Base-by-base conservation (phyloP, 2,797 vertebrate species). In the Galagoides demidoff region DNA sequence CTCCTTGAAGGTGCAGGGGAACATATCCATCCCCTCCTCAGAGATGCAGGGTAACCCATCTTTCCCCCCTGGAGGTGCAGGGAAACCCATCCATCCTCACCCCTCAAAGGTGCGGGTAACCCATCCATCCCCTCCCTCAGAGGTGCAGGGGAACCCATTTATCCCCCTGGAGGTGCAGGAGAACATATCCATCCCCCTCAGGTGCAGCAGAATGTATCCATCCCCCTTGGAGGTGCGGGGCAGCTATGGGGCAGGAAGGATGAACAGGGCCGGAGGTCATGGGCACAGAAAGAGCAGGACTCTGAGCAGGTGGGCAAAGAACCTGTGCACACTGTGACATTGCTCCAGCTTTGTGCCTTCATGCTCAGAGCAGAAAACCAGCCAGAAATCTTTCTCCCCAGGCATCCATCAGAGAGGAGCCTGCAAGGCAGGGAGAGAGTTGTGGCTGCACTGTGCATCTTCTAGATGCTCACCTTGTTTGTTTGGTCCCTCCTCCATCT, bases 381-480 rank as follows among this genome's bases (percentile, higher is more conserved):
- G 25, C 7, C 3, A 1, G n/a, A 25, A 2, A 5, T 11, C 1
- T 0, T 9, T 2, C 27, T 20, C 37, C 3, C 45, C 19, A 0
- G 1, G 2, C 20, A 29, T 13, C 34, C 2, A 25, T 14, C 37
- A 1, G 29, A 37, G 23, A 77, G 37, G 7, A 31, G 19, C 31
- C 23, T 2, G 14, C 37, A 17, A 16, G 31, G 13, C 9, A 5
- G 45, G 71, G 17, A 3, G 29, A 1, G 49, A 52, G 43, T 3
- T 0, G 0, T 2, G 3, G 27, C 17, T 52, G 37, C 4, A 0
- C 39, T 1, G 25, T 19, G 13, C 43, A n/a, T 31, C 39, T 0
- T 27, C 92, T 16, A 29, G 22, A 63, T 31, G 2, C 39, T 63
- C 59, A 13, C 66, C 25, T 10, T 71, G 68, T 16, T 59, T 8